phyloP scores from a whole-genome alignment of 1,140 invertebrate genomes.

The Cyrtorhinus lividipennis region DNA sequence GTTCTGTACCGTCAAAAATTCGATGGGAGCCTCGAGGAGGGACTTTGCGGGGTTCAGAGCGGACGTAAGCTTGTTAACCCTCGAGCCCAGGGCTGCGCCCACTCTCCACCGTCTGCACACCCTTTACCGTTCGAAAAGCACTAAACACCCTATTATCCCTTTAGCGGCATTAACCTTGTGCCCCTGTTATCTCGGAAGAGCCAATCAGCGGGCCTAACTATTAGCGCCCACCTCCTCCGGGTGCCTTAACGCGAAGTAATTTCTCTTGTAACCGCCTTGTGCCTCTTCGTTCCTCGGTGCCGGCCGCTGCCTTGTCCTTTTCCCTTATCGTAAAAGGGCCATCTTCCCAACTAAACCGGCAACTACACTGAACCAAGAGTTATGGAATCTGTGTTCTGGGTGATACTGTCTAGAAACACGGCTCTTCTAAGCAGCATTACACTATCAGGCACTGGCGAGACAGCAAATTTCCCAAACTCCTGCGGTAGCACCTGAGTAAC shows the following conservation, averaged over 20 bases:
- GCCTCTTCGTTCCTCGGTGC: neutral
- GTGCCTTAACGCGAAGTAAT: neutral
- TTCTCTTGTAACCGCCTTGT: neutral
- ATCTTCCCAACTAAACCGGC: neutral
- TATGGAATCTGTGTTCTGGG: neutral
- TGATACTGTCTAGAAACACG: neutral
- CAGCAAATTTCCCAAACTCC: no score
- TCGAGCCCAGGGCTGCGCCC: neutral
- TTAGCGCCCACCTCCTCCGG: neutral
- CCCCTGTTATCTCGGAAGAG: constrained; percentile 1
- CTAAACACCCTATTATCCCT: constrained; percentile 7
- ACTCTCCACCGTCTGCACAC: neutral
- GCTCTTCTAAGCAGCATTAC: neutral
- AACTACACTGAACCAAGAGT: neutral
- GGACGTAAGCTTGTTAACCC: constrained; percentile 2
- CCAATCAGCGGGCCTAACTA: constrained; percentile 3
- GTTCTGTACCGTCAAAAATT: no score
- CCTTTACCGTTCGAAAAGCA: neutral
- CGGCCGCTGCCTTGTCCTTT: neutral
- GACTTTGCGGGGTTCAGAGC: neutral
- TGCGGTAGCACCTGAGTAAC: no score
- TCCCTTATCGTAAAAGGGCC: neutral
- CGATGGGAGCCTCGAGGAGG: no score
- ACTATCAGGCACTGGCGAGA: no score
- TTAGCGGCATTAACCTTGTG: neutral